Evolutionary conservation across 2,797 vertebrate species (phyloP), one percentile per base, ranked within the genome.

Genomic region (Ptychobarbus kaznakovi): DNA sequence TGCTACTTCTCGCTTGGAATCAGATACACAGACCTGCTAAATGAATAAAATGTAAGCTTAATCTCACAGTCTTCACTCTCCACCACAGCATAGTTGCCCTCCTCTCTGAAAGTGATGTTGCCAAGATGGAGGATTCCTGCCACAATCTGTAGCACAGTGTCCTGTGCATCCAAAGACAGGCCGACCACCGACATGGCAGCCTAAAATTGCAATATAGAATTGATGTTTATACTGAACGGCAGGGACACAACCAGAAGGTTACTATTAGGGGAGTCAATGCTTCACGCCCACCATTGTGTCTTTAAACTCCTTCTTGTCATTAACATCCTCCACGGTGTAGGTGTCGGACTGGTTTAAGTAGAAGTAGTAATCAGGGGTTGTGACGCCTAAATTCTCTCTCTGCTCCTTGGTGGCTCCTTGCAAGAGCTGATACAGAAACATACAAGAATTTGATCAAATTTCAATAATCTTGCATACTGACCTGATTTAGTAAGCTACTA

Each of bases 301-400:
- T 0, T 86, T 56, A 72, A 96, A 97, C 10, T 96, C 96, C 88
- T 94, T 94, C 81, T 92, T 94, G 93, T 97, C 96, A 0, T 94
- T 91, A 28, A 96, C 49, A 3, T 96, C 96, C 0, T 97, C 96
- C 88, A 97, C 96, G 0, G 93, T 95, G 91, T 94, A 97, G 18
- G 95, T 94, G 15, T 92, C 94, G 2, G 96, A 96, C 77, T 97
- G 96, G 91, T 97, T 97, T 86, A 97, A 94, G 90, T 97, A 97
- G 82, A 76, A 92, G 87, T 97, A 97, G 86, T 97, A 97, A 86
- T 97, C 96, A 0, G 96, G 93, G 28, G 93, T 91, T 1, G 96
- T 96, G 86, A 97, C 81, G 0, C 96, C 96, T 7, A 96, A 91
- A 89, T 96, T 95, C 90, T 96, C 95, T 77, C 94, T 92, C 89